Evolutionary conservation across 1,140 invertebrate genomes (phyloP).

Genomic region (Sinonovacula constricta): DNA sequence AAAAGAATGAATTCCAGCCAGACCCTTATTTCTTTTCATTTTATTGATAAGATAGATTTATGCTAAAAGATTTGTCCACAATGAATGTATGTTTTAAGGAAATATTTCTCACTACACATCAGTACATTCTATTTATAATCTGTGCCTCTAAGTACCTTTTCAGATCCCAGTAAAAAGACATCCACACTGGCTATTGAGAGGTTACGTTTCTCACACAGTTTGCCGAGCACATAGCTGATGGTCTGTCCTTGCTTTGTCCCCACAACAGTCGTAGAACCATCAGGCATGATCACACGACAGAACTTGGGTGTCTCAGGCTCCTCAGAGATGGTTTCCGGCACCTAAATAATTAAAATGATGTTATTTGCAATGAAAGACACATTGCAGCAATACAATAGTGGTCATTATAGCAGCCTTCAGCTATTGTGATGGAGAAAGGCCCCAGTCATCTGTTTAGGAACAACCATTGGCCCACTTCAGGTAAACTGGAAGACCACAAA

Average conservation of each 20-base stretch:
- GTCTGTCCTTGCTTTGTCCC: slow-evolving; percentile 86
- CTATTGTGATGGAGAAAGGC: no score
- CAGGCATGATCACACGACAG: slow-evolving; percentile 93
- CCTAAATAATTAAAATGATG: slow-evolving; percentile 9
- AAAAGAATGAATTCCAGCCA: no score
- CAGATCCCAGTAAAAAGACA: slow-evolving; percentile 84
- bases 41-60: no score
- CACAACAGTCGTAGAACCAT: slow-evolving; percentile 94
- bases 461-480: no score
- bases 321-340: slow-evolving; percentile 38
- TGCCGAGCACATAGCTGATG: slow-evolving; percentile 87
- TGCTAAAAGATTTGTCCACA: no score
- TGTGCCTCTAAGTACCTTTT: slow-evolving; percentile 80
- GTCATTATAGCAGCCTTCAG: no score
- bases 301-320: slow-evolving; percentile 77
- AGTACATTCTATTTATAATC: neutral
- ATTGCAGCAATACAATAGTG: neutral
- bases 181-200: slow-evolving; percentile 88
- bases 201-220: slow-evolving; percentile 90
- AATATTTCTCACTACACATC: no score
- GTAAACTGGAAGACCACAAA: no score
- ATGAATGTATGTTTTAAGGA: no score
- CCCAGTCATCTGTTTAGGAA: no score
- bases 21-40: no score
- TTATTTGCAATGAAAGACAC: neutral